Evolutionary conservation across 2,113 vertebrate genomes (phyloP), one percentile per base, ranked within the genome.

Genomic region (Heteronetta atricapilla): DNA sequence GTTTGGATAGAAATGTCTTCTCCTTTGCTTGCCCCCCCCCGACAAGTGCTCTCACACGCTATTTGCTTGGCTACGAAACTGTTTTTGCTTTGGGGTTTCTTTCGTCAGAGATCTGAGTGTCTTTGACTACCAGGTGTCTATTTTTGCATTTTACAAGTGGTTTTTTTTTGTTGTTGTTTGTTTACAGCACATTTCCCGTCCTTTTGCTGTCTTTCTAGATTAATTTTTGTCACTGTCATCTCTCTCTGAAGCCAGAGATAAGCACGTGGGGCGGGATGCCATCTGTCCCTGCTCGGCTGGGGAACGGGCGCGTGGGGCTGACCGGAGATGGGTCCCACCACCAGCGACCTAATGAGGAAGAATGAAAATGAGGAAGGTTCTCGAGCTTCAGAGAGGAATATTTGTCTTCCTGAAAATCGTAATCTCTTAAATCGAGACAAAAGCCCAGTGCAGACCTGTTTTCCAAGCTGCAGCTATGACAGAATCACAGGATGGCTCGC

Each of bases 21-120:
- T 20, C n/a, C 33, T 53, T 58, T 48, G 38, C 66, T 28, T 52
- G 33, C 38, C 29, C 48, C 36, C 36, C 40, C 58, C 2, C 8
- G 42, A 16, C 12, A 2, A 10, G 3, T 28, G 76, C 48, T 3
- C 1, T 1, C 29, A 6, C 2, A 6, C 1, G 1, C 29, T 13
- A 1, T 5, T 44, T 38, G 64, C 59, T n/a, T 42, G n/a, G 3
- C 66, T 89, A 6, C 11, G 40, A 44, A 85, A 11, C 81, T 14
- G 10, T 50, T 59, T 52, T 38, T 50, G 74, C 31, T 66, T 48
- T 70, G 0, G 10, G 29, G 38, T 44, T 80, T 11, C 2, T 79
- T 40, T 13, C 1, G 1, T 26, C n/a, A 11, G 38, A n/a, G 62
- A 25, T n/a, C 40, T 50, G 64, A 62, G 66, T 14, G 1, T 20